Evolutionary conservation across 2,888 invertebrate genomes (phyloP).

Genomic region (Colletes collaris): DNA sequence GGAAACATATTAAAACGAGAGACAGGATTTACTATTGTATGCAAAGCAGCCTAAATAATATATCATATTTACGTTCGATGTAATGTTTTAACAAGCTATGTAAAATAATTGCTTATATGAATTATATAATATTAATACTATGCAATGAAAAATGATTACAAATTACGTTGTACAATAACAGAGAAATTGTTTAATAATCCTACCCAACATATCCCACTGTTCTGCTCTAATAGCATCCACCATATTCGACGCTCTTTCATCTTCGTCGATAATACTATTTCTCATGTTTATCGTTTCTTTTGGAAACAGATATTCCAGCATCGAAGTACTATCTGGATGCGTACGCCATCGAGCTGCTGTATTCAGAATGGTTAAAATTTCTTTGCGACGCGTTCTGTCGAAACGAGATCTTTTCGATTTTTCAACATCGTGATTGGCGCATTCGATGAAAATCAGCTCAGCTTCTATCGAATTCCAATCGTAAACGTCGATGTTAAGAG

Average conservation of each 20-base stretch:
- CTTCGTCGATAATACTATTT: not conserved
- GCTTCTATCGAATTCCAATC: conserved; percentile 16
- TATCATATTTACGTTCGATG: conserved; percentile 49
- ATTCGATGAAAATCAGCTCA: conserved; percentile 29
- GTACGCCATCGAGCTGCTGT: conserved; percentile 30
- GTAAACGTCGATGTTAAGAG: not conserved
- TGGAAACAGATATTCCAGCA: conserved; percentile 23
- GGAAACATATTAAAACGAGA: conserved; percentile 31
- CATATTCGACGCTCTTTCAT: conserved; percentile 23
- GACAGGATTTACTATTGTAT: conserved; percentile 34
- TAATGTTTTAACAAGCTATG: conserved; percentile 53
- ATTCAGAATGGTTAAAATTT: conserved; percentile 4
- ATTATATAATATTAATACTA: conserved; percentile 49
- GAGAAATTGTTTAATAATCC: conserved; percentile 7
- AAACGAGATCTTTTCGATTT: not conserved
- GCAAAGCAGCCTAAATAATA: conserved; percentile 47
- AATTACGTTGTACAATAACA: conserved; percentile 10
- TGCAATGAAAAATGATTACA: conserved; percentile 25
- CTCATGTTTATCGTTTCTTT: not conserved
- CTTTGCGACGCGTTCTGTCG: not conserved
- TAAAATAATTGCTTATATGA: conserved; percentile 57
- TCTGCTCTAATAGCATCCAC: not conserved
- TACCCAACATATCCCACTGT: conserved; percentile 45
- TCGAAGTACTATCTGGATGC: not conserved
- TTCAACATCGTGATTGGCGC: not conserved